Base-by-base conservation (phyloP, 2,797 vertebrate species). In the Pampus argenteus region DNA sequence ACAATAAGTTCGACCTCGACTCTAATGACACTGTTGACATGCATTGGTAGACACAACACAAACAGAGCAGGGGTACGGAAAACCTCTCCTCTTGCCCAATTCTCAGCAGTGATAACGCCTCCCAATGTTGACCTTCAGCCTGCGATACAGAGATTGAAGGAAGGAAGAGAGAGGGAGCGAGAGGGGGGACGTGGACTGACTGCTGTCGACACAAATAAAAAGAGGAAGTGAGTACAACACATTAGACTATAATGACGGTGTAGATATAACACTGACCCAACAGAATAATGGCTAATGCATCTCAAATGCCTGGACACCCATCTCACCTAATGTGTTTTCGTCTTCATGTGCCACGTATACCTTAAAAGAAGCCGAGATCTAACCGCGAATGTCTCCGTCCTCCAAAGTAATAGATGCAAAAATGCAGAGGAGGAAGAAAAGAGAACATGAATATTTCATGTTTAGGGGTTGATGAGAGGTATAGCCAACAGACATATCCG, bases 371-470 rank as follows among this genome's bases (percentile, higher is more conserved):
- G 66, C 56, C 20, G 17, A 67, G 26, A 65, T 49, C 42, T 44
- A 45, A 69, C 59, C 26, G 29, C 71, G 61, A 63, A 58, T 14
- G 15, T 72, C 64, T 70, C 57, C 13, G 6, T 54, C 36, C 69
- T 55, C 29, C 57, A 71, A 76, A 71, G 76, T 76, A 79, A 87
- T 65, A 74, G 51, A 86, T 86, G 74, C 60, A 76, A 85, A 82
- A 88, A 84, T 60, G 52, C 50, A 75, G 66, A 68, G 36, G 51
- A 56, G 71, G 60, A 73, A 76, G 60, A 84, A 79, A 71, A 10
- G 68, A 38, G 42, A 52, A 71, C 66, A 91, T 92, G 76, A 91
- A 90, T 87, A 88, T 90, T 89, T 91, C 66, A 92, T 86, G 71
- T 54, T 76, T 13, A 40, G 64, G 75, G 66, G 68, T 62, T 73